Evolutionary conservation across 2,888 invertebrate genomes (phyloP).

Genomic region (Acrobeloides nanus): DNA sequence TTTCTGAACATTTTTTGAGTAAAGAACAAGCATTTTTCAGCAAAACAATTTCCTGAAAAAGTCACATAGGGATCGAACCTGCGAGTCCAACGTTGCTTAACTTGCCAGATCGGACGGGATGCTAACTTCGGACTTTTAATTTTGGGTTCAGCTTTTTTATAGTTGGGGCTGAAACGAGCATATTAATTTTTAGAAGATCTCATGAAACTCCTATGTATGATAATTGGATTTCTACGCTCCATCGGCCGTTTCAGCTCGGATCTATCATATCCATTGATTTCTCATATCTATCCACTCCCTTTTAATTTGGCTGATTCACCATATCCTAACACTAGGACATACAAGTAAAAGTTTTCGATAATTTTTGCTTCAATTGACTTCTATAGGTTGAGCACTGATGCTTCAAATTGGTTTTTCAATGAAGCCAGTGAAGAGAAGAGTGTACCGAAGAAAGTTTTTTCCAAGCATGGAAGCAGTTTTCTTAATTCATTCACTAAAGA

Average conservation of each 20-base stretch:
- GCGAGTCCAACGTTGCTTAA: too few relatives aligned
- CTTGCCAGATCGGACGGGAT: too few relatives aligned
- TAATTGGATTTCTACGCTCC: constrained; percentile 80
- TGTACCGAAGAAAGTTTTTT: constrained; percentile 19
- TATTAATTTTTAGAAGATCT: constrained; percentile 27
- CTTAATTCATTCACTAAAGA: constrained; percentile 9
- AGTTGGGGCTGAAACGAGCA: too few relatives aligned
- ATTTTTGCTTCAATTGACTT: constrained; percentile 1
- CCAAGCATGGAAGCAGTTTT: constrained; percentile 35
- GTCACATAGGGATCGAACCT: too few relatives aligned
- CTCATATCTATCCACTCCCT: constrained; percentile 75
- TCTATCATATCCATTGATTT: constrained; percentile 70
- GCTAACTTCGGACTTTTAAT: too few relatives aligned
- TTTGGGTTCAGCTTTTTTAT: too few relatives aligned
- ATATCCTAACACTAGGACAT: constrained; percentile 4
- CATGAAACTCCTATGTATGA: constrained; percentile 55
- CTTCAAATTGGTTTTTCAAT: constrained; percentile 35
- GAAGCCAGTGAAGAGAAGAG: constrained; percentile 14
- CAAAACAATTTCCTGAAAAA: too few relatives aligned
- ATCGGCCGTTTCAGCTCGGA: constrained; percentile 74
- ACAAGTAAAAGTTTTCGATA: constrained; percentile 2
- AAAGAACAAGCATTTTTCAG: too few relatives aligned
- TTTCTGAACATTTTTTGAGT: too few relatives aligned
- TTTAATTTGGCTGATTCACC: constrained; percentile 10
- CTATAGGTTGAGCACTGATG: constrained; percentile 28